A percentile compares a stretch with the other conserved stretches of the same genome.
phyloP scores from a whole-genome alignment of 92 coral and sea anemone genomes.

The Pocillopora grandis region DNA sequence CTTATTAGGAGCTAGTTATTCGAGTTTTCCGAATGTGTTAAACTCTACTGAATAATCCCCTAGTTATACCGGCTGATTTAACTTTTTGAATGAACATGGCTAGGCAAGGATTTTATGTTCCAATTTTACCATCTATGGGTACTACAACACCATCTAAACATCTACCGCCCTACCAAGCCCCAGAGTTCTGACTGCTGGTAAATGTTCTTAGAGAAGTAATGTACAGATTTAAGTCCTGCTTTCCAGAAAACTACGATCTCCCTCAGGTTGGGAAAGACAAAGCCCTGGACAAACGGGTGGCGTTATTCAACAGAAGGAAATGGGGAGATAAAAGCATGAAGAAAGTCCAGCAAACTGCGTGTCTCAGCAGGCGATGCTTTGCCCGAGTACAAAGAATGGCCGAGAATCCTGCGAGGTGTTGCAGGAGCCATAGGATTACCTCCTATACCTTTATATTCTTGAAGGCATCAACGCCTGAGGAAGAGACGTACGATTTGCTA shows the following conservation, averaged over 20 bases:
- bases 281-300: neutral
- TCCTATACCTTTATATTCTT: constrained; percentile 4
- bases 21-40: no score
- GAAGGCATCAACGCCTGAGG: neutral
- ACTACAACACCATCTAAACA: neutral
- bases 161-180: constrained; percentile 2
- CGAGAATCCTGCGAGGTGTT: neutral
- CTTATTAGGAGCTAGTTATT: no score
- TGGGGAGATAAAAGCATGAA: constrained; percentile 9
- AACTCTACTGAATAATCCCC: no score
- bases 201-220: neutral
- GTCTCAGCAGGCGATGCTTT: neutral
- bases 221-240: neutral
- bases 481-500: neutral
- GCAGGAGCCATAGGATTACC: neutral
- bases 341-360: constrained; percentile 11
- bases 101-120: constrained; percentile 2
- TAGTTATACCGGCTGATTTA: no score
- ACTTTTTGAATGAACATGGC: neutral
- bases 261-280: neutral
- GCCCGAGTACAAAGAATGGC: neutral
- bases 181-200: constrained; percentile 12
- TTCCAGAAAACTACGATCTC: neutral
- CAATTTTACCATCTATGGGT: neutral
- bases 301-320: neutral